Conservation (phyloP, 2,888 invertebrate genomes). For the Cetonia aurata region DNA sequence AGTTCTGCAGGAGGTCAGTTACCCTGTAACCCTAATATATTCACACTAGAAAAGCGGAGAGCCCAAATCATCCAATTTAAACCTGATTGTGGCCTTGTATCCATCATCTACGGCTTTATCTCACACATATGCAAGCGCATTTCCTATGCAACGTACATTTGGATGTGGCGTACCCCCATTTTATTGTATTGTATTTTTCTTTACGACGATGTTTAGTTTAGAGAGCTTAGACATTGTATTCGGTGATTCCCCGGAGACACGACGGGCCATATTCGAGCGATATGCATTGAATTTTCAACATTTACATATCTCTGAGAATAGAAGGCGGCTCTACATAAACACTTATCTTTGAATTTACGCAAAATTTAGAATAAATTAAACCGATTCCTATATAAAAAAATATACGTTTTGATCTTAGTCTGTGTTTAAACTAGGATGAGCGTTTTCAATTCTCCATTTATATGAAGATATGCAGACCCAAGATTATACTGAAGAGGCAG, state of each 20-base stretch:
- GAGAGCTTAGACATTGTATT: slow-evolving; percentile 60
- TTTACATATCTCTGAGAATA: slow-evolving; percentile 62
- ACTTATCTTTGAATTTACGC: slow-evolving; percentile 59
- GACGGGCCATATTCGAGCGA: too few relatives aligned
- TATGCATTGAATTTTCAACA: too few relatives aligned
- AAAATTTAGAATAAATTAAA: slow-evolving; percentile 55
- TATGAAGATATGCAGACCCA: too few relatives aligned
- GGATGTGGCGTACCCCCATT: slow-evolving; percentile 46
- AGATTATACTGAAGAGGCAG: too few relatives aligned
- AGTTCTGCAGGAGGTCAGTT: slow-evolving; percentile 59
- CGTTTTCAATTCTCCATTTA: too few relatives aligned
- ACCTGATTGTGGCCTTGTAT: slow-evolving; percentile 55
- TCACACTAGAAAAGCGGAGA: slow-evolving; percentile 55
- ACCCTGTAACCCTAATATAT: slow-evolving; percentile 60
- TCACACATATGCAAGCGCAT: slow-evolving; percentile 15
- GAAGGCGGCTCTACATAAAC: slow-evolving; percentile 62
- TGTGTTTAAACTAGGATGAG: too few relatives aligned
- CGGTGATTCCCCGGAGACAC: slow-evolving; percentile 57
- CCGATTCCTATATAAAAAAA: slow-evolving; percentile 19
- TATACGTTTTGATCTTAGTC: slow-evolving; percentile 5
- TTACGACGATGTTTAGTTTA: slow-evolving; percentile 54
- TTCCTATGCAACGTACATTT: slow-evolving; percentile 18
- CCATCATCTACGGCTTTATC: slow-evolving; percentile 43
- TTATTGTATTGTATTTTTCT: slow-evolving; percentile 60
- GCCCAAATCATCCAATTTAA: slow-evolving; percentile 60